Base-by-base conservation (phyloP, 1,140 invertebrate genomes). In the Halesus radiatus region DNA sequence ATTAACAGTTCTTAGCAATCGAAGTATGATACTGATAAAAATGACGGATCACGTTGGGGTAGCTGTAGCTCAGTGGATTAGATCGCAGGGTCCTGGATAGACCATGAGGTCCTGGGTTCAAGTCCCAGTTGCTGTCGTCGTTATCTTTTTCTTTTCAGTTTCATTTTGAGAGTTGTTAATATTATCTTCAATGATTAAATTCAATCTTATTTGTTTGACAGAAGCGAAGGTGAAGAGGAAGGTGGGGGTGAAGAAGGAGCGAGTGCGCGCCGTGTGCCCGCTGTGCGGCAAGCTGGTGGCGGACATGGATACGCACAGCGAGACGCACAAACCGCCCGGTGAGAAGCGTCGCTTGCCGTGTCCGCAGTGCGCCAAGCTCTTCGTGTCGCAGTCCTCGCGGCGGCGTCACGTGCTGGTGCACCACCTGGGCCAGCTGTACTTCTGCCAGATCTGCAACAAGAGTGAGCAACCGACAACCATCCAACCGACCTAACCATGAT, bases 351-450 rank as follows among this genome's bases (percentile, higher is more conserved):
- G 32, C 15, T 18, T 75, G n/a, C 26, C 72, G 26, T 75, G 72
- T 45, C 10, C 16, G 15, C 22, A 56, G 1, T 75, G 72, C 54
- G 3, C 23, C 72, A 54, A 75, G 54, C 23, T n/a, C 32, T 72
- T 72, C n/a, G 54, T 75, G 16, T 75, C 53, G 6, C 53, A 32
- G 52, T 18, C 22, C 13, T 23, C 53, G 8, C 23, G 53, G 15
- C 53, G 54, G 3, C 72, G 72, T 20, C 75, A 76, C 37, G 29
- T 22, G 1, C 5, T 22, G 20, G 23, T 50, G 20, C 20, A 66
- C 37, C 75, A 76, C 32, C 58, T 76, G 3, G 75, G 75, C 1
- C 56, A 76, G 45, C 56, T 66, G 58, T 76, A 64, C 75, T 76
- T 18, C 54, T 75, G 72, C n/a, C 23, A 75, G 26, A 75, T 75